Evolutionary conservation across 1,140 invertebrate genomes (phyloP), one percentile per base, ranked within the genome.

Genomic region (Ditylenchus dipsaci): DNA sequence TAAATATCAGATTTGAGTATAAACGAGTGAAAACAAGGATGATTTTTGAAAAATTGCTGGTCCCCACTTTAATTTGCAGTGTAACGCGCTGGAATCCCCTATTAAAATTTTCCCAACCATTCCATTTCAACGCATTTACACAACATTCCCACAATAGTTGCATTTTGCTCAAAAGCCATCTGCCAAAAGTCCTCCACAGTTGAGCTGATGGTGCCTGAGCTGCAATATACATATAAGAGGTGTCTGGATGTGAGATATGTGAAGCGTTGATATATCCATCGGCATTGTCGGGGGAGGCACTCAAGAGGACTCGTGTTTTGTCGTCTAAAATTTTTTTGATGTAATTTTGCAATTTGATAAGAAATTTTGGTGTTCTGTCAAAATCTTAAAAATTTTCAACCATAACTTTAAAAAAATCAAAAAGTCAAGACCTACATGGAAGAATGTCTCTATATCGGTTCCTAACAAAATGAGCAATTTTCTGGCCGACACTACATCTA

Each of bases 371-470:
- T 13, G n/a, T 45, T 45, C n/a, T 45, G n/a, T n/a, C n/a, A n/a
- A n/a, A n/a, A n/a, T n/a, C n/a, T n/a, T n/a, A n/a, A n/a, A n/a
- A n/a, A n/a, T n/a, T n/a, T n/a, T n/a, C n/a, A n/a, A n/a, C n/a
- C n/a, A n/a, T n/a, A n/a, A n/a, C n/a, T n/a, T n/a, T n/a, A n/a
- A n/a, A n/a, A n/a, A n/a, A n/a, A n/a, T n/a, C n/a, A n/a, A 53
- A 53, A 53, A 21, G 15, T 7, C 8, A 53, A 21, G n/a, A 53
- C 49, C 49, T 17, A 53, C 49, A 53, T 7, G 49, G 49, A 53
- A 53, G 49, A 53, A 53, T 53, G 15, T 53, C 49, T 53, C 49
- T 53, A 15, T 53, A 53, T 3, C 49, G 49, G 49, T 53, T 53
- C 8, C 49, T 19, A 3, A 53, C 23, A 53, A 21, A 53, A 53